Evolutionary conservation across 1,140 invertebrate genomes (phyloP).

Genomic region (Leptinotarsa undecemlineata): DNA sequence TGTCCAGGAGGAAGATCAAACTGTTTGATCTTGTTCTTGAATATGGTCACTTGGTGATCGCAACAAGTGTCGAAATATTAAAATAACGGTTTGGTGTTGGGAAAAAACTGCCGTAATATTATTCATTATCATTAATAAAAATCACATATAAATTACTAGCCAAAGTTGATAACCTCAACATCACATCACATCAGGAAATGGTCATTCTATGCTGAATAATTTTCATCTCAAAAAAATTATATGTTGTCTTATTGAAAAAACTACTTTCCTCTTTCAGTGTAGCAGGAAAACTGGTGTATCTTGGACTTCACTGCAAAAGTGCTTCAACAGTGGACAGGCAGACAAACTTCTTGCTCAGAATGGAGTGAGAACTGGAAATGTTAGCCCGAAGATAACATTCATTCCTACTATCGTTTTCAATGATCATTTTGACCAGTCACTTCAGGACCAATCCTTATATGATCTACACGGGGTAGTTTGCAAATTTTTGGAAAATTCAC

Average conservation of each 20-base stretch:
- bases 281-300: constrained; percentile 51
- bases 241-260: background rate
- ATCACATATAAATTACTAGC: too few relatives aligned
- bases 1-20: too few relatives aligned
- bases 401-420: constrained; percentile 67
- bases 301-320: constrained; percentile 51
- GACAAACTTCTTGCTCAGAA: constrained; percentile 59
- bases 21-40: too few relatives aligned
- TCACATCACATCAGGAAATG: too few relatives aligned
- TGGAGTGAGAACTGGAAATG: constrained; percentile 61
- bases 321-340: constrained; percentile 52
- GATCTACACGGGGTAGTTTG: constrained; percentile 39
- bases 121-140: too few relatives aligned
- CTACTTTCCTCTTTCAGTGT: constrained; percentile 55
- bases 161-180: too few relatives aligned
- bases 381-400: constrained; percentile 57
- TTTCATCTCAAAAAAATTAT: too few relatives aligned
- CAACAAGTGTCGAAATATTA: too few relatives aligned
- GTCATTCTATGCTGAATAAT: too few relatives aligned
- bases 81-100: too few relatives aligned
- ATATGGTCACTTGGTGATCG: too few relatives aligned
- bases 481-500: constrained; percentile 11
- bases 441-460: constrained; percentile 32
- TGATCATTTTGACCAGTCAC: constrained; percentile 43
- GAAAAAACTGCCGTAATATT: too few relatives aligned